phyloP scores from a whole-genome alignment of 2,888 invertebrate genomes.

The Nasonia oneida region DNA sequence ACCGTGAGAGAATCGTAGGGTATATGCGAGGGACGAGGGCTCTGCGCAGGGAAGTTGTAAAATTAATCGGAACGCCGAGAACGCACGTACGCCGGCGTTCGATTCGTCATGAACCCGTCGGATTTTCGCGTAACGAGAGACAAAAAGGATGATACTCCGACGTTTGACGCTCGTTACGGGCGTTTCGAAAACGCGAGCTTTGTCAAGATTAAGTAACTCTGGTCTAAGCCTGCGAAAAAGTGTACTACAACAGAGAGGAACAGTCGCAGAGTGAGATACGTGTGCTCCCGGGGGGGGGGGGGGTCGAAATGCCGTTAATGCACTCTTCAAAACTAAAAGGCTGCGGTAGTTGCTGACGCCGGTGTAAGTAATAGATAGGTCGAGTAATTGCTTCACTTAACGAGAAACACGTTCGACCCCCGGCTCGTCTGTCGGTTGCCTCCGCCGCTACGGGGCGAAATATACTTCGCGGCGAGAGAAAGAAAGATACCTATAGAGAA shows the following conservation, averaged over 20 bases:
- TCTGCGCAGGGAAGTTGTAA: conserved; percentile 7
- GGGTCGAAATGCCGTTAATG: conserved; percentile 65
- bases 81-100: conserved; percentile 28
- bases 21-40: too few species aligned
- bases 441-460: conserved; percentile 2
- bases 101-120: background rate
- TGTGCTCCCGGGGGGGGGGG: background rate
- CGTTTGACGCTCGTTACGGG: too few species aligned
- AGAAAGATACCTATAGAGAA: background rate
- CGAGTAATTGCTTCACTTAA: conserved; percentile 79
- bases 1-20: background rate
- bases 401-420: conserved; percentile 77
- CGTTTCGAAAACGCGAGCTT: too few species aligned
- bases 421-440: conserved; percentile 9
- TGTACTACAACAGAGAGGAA: too few species aligned
- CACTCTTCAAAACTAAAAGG: conserved; percentile 76
- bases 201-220: too few species aligned
- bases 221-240: too few species aligned
- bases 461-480: conserved; percentile 33
- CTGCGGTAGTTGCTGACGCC: conserved; percentile 76
- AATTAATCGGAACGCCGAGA: conserved; percentile 41
- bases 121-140: background rate
- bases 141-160: too few species aligned
- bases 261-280: background rate
- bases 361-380: conserved; percentile 77